Conservation (phyloP, 2,888 invertebrate species). For the Oscheius onirici region DNA sequence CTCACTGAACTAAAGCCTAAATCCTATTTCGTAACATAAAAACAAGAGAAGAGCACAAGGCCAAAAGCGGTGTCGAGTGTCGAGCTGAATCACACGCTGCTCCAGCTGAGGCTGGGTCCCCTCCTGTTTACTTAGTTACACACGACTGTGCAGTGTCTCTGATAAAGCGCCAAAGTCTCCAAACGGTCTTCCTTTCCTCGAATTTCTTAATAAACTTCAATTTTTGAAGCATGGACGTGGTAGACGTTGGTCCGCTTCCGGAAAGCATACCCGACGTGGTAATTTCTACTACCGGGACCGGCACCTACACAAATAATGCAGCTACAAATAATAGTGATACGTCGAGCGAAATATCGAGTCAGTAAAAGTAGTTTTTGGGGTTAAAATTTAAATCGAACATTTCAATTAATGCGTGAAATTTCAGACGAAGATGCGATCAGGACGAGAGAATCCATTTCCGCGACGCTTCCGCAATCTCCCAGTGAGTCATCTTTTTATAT, state of each 20-base stretch:
- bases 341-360: too few species aligned
- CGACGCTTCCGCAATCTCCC: slow-evolving; percentile 22
- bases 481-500: slow-evolving; percentile 14
- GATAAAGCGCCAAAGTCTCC: slow-evolving; percentile 19
- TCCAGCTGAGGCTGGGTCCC: slow-evolving; percentile 26
- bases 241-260: slow-evolving; percentile 20
- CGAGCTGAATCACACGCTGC: slow-evolving; percentile 10
- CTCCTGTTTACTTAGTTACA: slow-evolving; percentile 29
- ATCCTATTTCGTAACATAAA: too few species aligned
- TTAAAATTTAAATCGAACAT: not conserved
- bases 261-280: slow-evolving; percentile 11
- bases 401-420: not conserved
- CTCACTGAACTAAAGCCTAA: too few species aligned
- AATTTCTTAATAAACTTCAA: not conserved
- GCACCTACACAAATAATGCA: slow-evolving; percentile 13
- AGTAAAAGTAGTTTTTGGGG: not conserved
- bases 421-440: slow-evolving; percentile 21
- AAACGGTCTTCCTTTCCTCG: not conserved
- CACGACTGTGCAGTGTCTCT: slow-evolving; percentile 5
- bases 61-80: too few species aligned
- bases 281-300: slow-evolving; percentile 1
- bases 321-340: not conserved
- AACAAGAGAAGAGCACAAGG: too few species aligned
- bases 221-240: slow-evolving; percentile 7
- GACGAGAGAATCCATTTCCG: slow-evolving; percentile 16